These are phyloP conservation scores for Malurus cyaneus DNA, from an alignment of 2,113 vertebrate genomes.

Conservation along the genomic window DNA sequence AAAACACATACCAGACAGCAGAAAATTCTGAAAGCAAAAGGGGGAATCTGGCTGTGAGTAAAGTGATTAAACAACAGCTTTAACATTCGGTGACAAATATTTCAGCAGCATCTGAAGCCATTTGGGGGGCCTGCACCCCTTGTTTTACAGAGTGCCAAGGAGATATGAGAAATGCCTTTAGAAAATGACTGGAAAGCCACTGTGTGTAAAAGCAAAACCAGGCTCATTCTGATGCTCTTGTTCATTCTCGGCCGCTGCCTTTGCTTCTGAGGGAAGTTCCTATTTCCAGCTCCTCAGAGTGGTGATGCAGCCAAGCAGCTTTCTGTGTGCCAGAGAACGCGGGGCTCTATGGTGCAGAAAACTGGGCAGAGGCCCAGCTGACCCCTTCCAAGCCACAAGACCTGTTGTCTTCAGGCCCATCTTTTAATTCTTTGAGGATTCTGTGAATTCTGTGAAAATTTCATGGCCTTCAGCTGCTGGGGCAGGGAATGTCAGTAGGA, in stretches of 20 bases:
- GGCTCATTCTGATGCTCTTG: background rate
- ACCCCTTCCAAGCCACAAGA: background rate
- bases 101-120: constrained; percentile 1
- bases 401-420: background rate
- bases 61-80: constrained; percentile 70
- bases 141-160: background rate
- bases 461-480: background rate
- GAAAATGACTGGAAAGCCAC: background rate
- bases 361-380: background rate
- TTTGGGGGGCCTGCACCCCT: background rate
- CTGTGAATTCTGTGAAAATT: background rate
- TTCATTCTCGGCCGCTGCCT: background rate
- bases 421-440: background rate
- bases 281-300: background rate
- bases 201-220: background rate
- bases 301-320: background rate
- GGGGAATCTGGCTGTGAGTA: constrained; percentile 33
- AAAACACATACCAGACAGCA: constrained; percentile 49
- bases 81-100: constrained; percentile 13
- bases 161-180: background rate
- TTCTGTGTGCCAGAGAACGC: accelerated
- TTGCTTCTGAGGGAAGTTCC: background rate
- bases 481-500: background rate
- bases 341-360: accelerated
- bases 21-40: constrained; percentile 43